A percentile compares a stretch with the other conserved stretches of the same genome.
These are phyloP conservation scores for Cochlearius cochlearius DNA, from an alignment of 2,113 vertebrate genomes.

Conservation along the genomic window DNA sequence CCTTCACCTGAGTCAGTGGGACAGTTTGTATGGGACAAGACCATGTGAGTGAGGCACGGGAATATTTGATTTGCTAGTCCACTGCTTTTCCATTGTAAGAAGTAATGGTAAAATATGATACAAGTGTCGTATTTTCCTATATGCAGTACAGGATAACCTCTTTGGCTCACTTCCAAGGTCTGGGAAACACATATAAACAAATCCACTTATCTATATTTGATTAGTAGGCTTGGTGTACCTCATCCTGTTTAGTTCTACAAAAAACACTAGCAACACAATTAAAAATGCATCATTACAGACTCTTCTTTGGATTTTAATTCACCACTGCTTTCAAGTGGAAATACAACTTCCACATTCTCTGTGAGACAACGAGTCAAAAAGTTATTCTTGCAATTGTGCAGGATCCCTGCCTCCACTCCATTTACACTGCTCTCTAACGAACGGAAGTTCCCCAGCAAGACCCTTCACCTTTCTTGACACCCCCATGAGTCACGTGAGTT, in stretches of 20 bases:
- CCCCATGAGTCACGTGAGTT: not conserved
- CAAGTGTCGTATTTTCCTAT: not conserved
- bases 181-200: not conserved
- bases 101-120: not conserved
- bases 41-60: not conserved
- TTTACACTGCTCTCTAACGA: not conserved
- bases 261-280: not conserved
- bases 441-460: not conserved
- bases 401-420: not conserved
- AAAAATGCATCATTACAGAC: not conserved
- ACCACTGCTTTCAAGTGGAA: not conserved
- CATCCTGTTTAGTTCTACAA: not conserved
- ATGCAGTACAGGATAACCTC: not conserved
- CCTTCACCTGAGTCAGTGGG: not conserved
- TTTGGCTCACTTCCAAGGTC: not conserved
- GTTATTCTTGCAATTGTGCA: not conserved
- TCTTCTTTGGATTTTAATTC: not conserved
- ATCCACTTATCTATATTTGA: not conserved
- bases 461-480: not conserved
- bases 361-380: not conserved
- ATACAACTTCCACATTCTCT: not conserved
- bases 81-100: not conserved
- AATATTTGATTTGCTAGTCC: not conserved
- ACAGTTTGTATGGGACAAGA: not conserved
- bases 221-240: not conserved